Evolutionary conservation across 2,888 invertebrate genomes (phyloP).

Genomic region (Melieria crassipennis): DNA sequence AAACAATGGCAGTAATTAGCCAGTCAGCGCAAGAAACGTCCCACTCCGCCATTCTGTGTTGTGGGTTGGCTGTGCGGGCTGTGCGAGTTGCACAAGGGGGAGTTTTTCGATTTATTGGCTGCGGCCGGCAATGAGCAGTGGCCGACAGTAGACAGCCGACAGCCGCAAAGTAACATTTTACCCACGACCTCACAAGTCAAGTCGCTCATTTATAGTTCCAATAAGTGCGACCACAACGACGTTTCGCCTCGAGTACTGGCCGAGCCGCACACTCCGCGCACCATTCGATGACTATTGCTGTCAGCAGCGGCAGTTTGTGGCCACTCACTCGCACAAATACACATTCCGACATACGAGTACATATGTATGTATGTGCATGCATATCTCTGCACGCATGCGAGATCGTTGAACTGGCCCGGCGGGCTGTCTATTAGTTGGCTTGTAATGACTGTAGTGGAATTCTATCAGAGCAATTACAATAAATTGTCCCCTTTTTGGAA

Average conservation of each 20-base stretch:
- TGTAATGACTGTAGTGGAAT: constrained; percentile 49
- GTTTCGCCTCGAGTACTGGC: not conserved
- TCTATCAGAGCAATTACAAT: constrained; percentile 51
- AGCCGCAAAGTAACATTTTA: constrained; percentile 16
- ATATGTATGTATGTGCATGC: not conserved
- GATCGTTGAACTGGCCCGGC: constrained; percentile 51
- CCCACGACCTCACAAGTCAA: constrained; percentile 41
- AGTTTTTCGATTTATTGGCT: too few relatives aligned
- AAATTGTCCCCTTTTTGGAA: not conserved
- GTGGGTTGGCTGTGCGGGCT: too few relatives aligned
- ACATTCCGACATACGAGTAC: not conserved
- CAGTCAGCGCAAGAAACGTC: not conserved
- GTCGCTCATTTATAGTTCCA: constrained; percentile 22
- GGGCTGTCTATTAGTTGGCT: constrained; percentile 1
- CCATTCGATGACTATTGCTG: not conserved
- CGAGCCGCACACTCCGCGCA: too few relatives aligned
- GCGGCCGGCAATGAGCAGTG: too few relatives aligned
- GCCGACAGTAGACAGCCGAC: too few relatives aligned
- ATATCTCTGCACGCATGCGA: constrained; percentile 42
- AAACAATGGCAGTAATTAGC: constrained; percentile 49
- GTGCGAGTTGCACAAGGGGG: too few relatives aligned
- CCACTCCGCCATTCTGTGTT: too few relatives aligned
- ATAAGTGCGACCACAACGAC: constrained; percentile 12
- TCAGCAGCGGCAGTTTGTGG: not conserved
- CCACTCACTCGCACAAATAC: too few relatives aligned